Percentiles rank a stretch among this genome's conserved stretches.
These are phyloP conservation scores for Cacatua alba DNA, from an alignment of 2,113 vertebrate species.

Conservation along the genomic window DNA sequence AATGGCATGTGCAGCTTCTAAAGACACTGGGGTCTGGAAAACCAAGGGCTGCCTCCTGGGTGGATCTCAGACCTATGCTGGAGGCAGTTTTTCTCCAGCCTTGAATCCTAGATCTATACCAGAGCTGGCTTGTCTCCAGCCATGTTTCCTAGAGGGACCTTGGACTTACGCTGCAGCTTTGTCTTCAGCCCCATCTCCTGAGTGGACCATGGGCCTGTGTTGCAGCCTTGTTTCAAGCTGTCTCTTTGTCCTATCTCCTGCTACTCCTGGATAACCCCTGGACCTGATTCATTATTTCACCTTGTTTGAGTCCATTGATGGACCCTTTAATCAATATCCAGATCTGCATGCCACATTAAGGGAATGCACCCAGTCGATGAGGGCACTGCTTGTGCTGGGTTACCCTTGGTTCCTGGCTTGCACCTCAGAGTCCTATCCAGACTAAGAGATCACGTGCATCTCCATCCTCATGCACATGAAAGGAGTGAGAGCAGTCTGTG, in stretches of 20 bases:
- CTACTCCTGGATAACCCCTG: neutral
- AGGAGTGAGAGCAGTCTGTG: neutral
- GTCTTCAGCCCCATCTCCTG: neutral
- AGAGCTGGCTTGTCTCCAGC: neutral
- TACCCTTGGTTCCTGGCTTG: neutral
- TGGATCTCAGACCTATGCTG: neutral
- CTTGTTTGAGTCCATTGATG: neutral
- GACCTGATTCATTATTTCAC: neutral
- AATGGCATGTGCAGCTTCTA: neutral
- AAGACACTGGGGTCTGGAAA: neutral
- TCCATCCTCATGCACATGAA: neutral
- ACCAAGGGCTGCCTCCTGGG: neutral
- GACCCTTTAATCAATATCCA: neutral
- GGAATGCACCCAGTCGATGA: neutral
- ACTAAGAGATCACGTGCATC: fast-evolving
- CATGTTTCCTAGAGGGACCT: neutral
- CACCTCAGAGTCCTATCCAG: neutral
- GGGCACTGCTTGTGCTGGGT: neutral
- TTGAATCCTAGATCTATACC: neutral
- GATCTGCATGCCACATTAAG: neutral
- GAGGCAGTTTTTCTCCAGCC: neutral
- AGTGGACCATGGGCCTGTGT: fast-evolving
- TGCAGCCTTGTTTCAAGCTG: neutral
- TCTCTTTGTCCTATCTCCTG: neutral
- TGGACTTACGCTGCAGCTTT: neutral